Evolutionary conservation across 2,888 invertebrate genomes (phyloP).

Genomic region (Epinotia ramella): DNA sequence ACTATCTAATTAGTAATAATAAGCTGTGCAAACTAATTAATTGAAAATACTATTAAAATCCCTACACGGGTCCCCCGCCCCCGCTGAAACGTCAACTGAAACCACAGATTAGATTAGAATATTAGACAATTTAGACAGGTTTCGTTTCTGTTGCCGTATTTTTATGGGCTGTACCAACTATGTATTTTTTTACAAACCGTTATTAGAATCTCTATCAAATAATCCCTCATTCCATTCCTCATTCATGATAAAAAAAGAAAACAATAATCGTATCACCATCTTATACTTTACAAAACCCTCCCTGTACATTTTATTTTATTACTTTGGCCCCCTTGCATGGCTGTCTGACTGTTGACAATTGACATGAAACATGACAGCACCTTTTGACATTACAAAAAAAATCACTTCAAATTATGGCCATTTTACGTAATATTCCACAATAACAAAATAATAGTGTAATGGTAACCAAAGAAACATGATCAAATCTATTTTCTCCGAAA

Average conservation of each 20-base stretch:
- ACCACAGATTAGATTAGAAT: slow-evolving; percentile 30
- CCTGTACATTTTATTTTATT: background rate
- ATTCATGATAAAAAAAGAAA: too few species aligned
- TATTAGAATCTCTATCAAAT: too few species aligned
- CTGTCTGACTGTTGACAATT: background rate
- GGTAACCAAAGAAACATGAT: slow-evolving; percentile 28
- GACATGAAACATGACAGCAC: background rate
- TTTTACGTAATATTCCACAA: slow-evolving; percentile 26
- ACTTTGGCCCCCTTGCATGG: background rate
- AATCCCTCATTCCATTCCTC: too few species aligned
- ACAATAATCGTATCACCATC: too few species aligned
- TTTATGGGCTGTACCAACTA: too few species aligned
- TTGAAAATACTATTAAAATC: slow-evolving; percentile 42
- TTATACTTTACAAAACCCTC: background rate
- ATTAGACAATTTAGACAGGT: too few species aligned
- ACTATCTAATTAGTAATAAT: slow-evolving; percentile 45
- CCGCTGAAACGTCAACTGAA: slow-evolving; percentile 41
- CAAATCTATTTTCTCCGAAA: slow-evolving; percentile 1
- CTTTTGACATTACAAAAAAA: background rate
- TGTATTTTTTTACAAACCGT: too few species aligned
- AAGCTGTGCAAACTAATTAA: slow-evolving; percentile 44
- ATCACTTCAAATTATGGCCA: background rate
- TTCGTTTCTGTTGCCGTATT: too few species aligned
- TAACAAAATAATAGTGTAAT: slow-evolving; percentile 6
- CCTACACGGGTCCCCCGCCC: slow-evolving; percentile 18